These are phyloP conservation scores for Enteromius mattozi DNA, from an alignment of 2,797 vertebrate species.

Conservation along the genomic window DNA sequence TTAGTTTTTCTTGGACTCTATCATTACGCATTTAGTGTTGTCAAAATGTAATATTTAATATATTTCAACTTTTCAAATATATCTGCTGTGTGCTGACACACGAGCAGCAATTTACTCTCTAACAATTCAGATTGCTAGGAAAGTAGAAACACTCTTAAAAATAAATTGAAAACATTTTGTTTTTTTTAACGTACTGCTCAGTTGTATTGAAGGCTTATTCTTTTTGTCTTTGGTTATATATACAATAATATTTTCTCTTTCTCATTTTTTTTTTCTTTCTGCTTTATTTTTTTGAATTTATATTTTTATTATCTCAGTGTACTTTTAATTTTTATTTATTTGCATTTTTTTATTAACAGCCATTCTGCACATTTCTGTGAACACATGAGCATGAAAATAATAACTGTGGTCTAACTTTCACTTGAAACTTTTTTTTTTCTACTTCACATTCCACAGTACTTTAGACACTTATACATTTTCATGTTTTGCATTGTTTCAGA, in stretches of 20 bases:
- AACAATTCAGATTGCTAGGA: background rate
- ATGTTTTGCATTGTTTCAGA: conserved; percentile 32
- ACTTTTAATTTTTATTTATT: background rate
- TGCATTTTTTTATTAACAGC: background rate
- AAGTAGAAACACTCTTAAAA: background rate
- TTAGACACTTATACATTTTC: conserved; percentile 2
- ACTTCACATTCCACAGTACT: background rate
- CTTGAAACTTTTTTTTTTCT: background rate
- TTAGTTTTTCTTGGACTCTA: background rate
- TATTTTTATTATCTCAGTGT: background rate
- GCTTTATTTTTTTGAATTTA: background rate
- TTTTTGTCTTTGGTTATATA: background rate
- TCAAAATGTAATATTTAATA: background rate
- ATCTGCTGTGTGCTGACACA: background rate
- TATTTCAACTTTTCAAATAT: background rate
- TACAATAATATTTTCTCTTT: background rate
- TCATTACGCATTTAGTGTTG: background rate
- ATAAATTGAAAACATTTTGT: background rate
- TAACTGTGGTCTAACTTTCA: background rate
- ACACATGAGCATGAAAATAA: background rate
- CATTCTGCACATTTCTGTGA: background rate
- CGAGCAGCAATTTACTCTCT: background rate
- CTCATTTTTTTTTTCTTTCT: background rate
- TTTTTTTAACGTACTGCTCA: background rate
- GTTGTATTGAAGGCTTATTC: background rate